Evolutionary conservation across 2,113 vertebrate species (phyloP).

Genomic region (Erythrolamprus reginae): DNA sequence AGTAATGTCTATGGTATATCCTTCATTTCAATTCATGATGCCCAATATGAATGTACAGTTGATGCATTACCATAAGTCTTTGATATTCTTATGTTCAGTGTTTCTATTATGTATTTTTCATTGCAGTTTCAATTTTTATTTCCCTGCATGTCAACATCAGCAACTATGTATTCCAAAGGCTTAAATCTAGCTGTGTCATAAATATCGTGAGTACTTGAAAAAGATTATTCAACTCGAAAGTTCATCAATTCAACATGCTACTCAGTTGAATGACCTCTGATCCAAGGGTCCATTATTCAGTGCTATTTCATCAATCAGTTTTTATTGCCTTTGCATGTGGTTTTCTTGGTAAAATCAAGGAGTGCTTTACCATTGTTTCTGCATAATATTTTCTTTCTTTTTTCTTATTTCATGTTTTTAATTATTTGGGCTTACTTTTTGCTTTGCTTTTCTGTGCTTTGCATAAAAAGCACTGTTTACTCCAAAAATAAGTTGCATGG

Average conservation of each 20-base stretch:
- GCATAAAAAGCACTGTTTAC: not conserved
- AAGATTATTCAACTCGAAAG: not conserved
- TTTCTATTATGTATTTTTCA: not conserved
- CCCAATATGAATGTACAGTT: not conserved
- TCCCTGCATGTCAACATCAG: not conserved
- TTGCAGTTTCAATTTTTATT: not conserved
- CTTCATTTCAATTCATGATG: not conserved
- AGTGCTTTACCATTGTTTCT: not conserved
- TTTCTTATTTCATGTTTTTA: too few species aligned
- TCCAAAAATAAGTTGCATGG: not conserved
- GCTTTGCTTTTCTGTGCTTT: not conserved
- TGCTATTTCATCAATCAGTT: not conserved
- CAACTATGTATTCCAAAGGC: not conserved
- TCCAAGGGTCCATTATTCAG: not conserved
- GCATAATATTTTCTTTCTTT: not conserved
- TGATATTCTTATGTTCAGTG: not conserved
- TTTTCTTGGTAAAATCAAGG: not conserved
- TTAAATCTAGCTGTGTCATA: not conserved
- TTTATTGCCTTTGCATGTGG: not conserved
- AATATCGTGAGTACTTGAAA: not conserved
- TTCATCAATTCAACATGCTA: not conserved
- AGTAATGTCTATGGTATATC: not conserved
- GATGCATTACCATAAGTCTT: too few species aligned
- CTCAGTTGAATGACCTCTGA: not conserved
- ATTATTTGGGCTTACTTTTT: not conserved